Base-by-base conservation (phyloP, 92 coral and sea anemone genomes). In the Micromussa lordhowensis region DNA sequence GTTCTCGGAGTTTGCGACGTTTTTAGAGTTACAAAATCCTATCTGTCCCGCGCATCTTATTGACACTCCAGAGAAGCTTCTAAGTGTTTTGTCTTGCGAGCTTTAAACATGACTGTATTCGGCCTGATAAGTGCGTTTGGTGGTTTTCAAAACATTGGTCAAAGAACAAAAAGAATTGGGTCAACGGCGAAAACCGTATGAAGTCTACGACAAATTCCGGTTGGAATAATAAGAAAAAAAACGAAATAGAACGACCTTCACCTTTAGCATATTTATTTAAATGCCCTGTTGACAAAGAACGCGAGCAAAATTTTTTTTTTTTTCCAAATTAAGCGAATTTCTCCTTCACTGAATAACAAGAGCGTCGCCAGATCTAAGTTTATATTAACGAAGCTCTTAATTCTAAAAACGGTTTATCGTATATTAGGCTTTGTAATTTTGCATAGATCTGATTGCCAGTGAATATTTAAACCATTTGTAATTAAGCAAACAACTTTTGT, bases 31-130 rank as follows among this genome's bases (percentile, higher is more conserved):
- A 57, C 94, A 93, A 68, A 97, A 97, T 87, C 99, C 99, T 40
- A 97, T 97, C 81, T 97, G 99, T 72, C 99, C 99, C 4, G 99
- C 99, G 0, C 98, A 97, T 83, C 93, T 94, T 70, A 81, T 97
- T 28, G 99, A 97, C 81, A 97, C 99, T 4, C 99, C 99, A 26
- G 99, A 97, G 79, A 97, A 97, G 77, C 97, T 97, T 1, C 93
- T 97, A 91, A 97, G 89, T 76, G 94, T 97, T 29, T 81, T 97
- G 51, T 91, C 93, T 10, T 97, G 96, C 91, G 94, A 95, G 53
- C 83, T 80, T 80, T 68, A 32, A 87, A 79, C 59, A 21, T 58
- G 57, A 61, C 48, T 40, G 48, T 40, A 53, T 54, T 54, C n/a
- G 69, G 24, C 35, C 38, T 71, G 35, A 38, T 38, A 21, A 32